Conservation (phyloP, 2,113 vertebrate species). For the Archocentrus centrarchus region DNA sequence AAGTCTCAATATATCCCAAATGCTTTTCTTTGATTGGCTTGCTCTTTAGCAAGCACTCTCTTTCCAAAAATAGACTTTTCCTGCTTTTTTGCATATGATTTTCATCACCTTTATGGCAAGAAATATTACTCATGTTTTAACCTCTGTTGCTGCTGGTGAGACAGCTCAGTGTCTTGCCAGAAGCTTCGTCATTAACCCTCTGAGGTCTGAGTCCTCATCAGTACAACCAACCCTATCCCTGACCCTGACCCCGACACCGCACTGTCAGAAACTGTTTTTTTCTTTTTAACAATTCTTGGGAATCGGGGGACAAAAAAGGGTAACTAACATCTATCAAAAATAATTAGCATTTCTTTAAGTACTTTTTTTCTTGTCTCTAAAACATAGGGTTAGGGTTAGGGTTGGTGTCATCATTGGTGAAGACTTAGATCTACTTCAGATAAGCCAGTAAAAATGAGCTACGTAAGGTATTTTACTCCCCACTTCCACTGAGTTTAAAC, state of each 20-base stretch:
- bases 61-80: background rate
- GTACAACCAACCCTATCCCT: background rate
- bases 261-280: background rate
- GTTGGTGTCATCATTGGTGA: background rate
- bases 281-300: background rate
- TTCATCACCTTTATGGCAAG: background rate
- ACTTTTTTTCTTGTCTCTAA: too few species aligned
- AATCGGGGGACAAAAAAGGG: background rate
- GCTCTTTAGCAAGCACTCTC: background rate
- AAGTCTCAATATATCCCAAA: background rate
- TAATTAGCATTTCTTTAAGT: background rate
- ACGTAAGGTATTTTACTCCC: background rate
- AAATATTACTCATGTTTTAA: background rate
- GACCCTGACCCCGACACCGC: background rate
- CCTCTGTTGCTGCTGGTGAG: background rate
- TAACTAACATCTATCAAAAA: background rate
- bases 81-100: background rate
- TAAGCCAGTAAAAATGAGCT: constrained; percentile 6
- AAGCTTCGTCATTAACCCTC: constrained; percentile 5
- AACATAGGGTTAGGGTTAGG: background rate
- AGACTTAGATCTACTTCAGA: background rate
- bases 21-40: background rate
- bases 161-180: background rate
- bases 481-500: background rate
- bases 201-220: background rate